These are phyloP conservation scores for Amblyjoppa proteus DNA, from an alignment of 2,888 invertebrate species.

Conservation along the genomic window DNA sequence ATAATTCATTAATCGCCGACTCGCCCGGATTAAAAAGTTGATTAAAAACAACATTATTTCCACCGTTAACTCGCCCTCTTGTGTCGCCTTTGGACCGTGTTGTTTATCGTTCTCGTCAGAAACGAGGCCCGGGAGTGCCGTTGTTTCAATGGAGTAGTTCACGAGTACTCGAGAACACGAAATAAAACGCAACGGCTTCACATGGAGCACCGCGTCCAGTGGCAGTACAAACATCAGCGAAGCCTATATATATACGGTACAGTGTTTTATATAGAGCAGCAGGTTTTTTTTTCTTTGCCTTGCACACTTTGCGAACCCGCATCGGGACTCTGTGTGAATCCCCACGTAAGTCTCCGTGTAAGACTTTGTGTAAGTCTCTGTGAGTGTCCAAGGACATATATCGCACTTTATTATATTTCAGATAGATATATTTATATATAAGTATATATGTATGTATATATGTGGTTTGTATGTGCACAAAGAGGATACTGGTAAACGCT, in stretches of 20 bases:
- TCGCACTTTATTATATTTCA: no score
- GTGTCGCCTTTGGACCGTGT: constrained; percentile 21
- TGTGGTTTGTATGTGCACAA: constrained; percentile 27
- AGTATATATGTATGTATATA: neutral
- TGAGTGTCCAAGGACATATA: no score
- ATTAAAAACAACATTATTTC: constrained; percentile 24
- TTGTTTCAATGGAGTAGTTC: constrained; percentile 48
- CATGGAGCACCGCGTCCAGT: constrained; percentile 41
- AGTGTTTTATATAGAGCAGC: neutral
- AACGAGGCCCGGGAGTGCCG: constrained; percentile 54
- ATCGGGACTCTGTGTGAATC: no score
- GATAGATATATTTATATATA: no score
- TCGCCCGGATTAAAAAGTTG: constrained; percentile 26
- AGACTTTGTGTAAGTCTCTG: no score
- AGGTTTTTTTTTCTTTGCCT: no score
- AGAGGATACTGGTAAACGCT: constrained; percentile 50
- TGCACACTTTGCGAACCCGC: no score
- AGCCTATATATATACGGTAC: constrained; percentile 10
- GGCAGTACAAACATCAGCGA: constrained; percentile 43
- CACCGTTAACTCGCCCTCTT: constrained; percentile 7
- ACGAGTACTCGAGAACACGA: constrained; percentile 36
- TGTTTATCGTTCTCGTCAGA: constrained; percentile 45
- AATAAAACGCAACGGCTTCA: constrained; percentile 58
- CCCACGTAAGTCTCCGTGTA: no score
- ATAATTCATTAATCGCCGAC: constrained; percentile 45